These are phyloP conservation scores for Silurus glanis DNA, from an alignment of 2,113 vertebrate genomes.

Conservation along the genomic window DNA sequence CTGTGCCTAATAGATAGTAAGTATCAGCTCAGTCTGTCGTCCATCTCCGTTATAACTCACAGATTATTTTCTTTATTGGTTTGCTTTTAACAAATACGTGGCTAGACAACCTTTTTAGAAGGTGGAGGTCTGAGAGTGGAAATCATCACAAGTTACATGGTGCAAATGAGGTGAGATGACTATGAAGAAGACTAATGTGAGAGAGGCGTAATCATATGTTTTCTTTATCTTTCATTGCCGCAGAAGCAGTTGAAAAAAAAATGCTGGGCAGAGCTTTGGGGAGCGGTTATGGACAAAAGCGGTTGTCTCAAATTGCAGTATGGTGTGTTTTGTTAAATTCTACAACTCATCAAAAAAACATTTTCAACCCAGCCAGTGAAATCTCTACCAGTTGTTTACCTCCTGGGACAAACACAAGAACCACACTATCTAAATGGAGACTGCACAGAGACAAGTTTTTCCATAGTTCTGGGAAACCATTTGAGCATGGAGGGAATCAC, in stretches of 20 bases:
- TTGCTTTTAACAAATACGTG: slow-evolving; percentile 15
- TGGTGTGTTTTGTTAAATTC: slow-evolving; percentile 24
- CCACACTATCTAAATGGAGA: slow-evolving; percentile 49
- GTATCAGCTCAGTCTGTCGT: slow-evolving; percentile 27
- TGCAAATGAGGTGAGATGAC: slow-evolving; percentile 18
- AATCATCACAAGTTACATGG: background rate
- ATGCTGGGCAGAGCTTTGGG: slow-evolving; percentile 9
- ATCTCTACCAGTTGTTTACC: slow-evolving; percentile 62
- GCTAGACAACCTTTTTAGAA: background rate
- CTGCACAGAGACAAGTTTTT: slow-evolving; percentile 54
- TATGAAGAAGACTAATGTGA: slow-evolving; percentile 26
- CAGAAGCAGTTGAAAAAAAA: slow-evolving; percentile 22
- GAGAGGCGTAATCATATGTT: background rate
- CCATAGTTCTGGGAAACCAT: slow-evolving; percentile 55
- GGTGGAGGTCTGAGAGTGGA: background rate
- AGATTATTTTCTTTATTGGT: slow-evolving; percentile 46
- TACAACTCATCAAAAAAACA: slow-evolving; percentile 43
- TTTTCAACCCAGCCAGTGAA: slow-evolving; percentile 46
- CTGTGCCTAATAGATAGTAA: background rate
- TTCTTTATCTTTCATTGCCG: slow-evolving; percentile 12
- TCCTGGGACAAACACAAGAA: slow-evolving; percentile 60
- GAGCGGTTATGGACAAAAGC: slow-evolving; percentile 36
- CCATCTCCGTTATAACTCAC: slow-evolving; percentile 15
- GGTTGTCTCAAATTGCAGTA: slow-evolving; percentile 29
- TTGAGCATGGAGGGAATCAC: slow-evolving; percentile 55